Evolutionary conservation across 2,888 invertebrate species (phyloP), one percentile per base, ranked within the genome.

Genomic region (Entomobrya multifasciata): DNA sequence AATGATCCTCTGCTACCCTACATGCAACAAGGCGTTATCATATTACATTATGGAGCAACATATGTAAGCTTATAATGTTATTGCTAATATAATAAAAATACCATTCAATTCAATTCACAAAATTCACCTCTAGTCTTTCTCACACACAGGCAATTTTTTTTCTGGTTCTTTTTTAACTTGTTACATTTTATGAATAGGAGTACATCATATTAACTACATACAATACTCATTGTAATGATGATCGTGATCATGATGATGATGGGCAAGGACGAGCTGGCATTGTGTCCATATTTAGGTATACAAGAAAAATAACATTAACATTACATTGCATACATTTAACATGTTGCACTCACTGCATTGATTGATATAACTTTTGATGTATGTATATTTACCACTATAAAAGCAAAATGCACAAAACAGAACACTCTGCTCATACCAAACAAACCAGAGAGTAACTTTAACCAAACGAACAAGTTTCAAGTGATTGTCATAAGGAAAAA

Each of bases 191-290:
- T 70, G 67, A 67, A 41, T 67, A 67, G 20, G 36, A 17, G 67
- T 4, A 44, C 67, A 27, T 22, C 22, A 22, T 27, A 47, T 47
- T 70, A 13, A 47, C 47, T 20, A 25, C 11, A 57, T 57, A 20
- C 22, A 22, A 17, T 67, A 41, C 44, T 67, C 67, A n/a, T 22
- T 44, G 11, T 41, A 36, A 44, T 44, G 44, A 65, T 36, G n/a
- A n/a, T n/a, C n/a, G n/a, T n/a, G n/a, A n/a, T n/a, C n/a, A n/a
- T 30, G n/a, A 62, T 65, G 47, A 70, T 70, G 47, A 44, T 70
- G 70, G 70, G 70, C 70, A 70, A 70, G 70, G 70, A 70, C 70
- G 44, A 36, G 15, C 44, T 70, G 70, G 70, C 22, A 70, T 44
- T 47, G 25, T n/a, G 36, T 36, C 70, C 70, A 70, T 47, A 70